Evolutionary conservation across 2,113 vertebrate species (phyloP).

Genomic region (Notothenia rossii): DNA sequence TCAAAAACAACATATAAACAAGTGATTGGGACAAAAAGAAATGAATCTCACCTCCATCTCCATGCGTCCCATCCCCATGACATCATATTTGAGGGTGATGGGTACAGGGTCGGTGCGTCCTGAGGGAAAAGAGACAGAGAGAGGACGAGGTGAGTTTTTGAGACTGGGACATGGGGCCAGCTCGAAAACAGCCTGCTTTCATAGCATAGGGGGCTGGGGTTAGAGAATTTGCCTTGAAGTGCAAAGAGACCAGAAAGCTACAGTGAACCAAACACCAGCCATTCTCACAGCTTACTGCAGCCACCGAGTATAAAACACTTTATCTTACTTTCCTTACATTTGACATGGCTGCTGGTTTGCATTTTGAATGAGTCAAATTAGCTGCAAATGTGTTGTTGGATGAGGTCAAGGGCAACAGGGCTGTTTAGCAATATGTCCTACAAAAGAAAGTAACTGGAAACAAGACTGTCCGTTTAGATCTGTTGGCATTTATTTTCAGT

Average conservation of each 20-base stretch:
- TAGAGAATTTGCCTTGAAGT: constrained; percentile 99
- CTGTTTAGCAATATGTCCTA: constrained; percentile 11
- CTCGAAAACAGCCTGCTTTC: constrained; percentile 83
- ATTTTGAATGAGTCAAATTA: constrained; percentile 35
- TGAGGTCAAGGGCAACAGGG: constrained; percentile 24
- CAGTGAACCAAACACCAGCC: constrained; percentile 99
- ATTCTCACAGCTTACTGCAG: constrained; percentile 98
- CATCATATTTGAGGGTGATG: constrained; percentile 98
- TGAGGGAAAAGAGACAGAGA: constrained; percentile 84
- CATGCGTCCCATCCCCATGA: constrained; percentile 99
- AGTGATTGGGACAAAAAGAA: no score
- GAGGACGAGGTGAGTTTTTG: constrained; percentile 70
- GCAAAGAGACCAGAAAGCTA: constrained; percentile 99
- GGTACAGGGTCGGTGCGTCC: constrained; percentile 99
- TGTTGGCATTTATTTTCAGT: constrained; percentile 18
- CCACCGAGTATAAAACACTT: constrained; percentile 38
- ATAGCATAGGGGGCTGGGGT: constrained; percentile 96
- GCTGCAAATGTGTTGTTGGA: constrained; percentile 11
- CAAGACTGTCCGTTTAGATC: constrained; percentile 20
- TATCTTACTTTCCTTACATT: constrained; percentile 20
- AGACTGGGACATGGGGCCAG: constrained; percentile 30
- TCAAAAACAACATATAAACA: no score
- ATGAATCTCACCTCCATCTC: constrained; percentile 92
- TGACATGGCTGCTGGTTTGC: constrained; percentile 40
- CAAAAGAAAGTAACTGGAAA: not conserved